Evolutionary conservation across 2,113 vertebrate genomes (phyloP), one percentile per base, ranked within the genome.

Genomic region (Hiodon tergisus): DNA sequence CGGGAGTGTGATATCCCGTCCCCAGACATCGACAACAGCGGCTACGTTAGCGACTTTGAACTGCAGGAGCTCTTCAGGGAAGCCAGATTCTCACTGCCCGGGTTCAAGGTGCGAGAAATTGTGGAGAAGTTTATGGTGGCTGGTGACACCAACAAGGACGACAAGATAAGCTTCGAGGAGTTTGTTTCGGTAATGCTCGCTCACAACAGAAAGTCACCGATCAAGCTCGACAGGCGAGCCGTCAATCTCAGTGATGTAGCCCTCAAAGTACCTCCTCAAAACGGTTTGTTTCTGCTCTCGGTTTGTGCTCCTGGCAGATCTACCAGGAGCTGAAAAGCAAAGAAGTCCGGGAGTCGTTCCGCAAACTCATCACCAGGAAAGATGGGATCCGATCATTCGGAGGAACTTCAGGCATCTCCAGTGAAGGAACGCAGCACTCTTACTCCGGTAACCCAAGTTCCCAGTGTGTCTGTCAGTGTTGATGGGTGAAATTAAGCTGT

Each of bases 1-100:
- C 71, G 5, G 73, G 17, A 71, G 17, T 71, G 53, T 58, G 51
- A 10, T 75, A 82, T 5, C 31, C 51, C 73, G 31, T 84, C 60
- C 78, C 5, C 83, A 99, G 97, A 99, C 78, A 94, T 94, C 70
- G 97, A 99, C 83, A 95, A 95, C 76, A 99, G 95, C 0, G 97
- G 97, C 0, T 98, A 86, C n/a, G 94, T 99, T 69, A 98, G 93
- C 71, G 94, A 98, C 85, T 98, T 94, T 52, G 97, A 99, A 82
- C 94, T 99, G 47, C 96, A 99, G 80, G 97, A 98, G 76, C 91
- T 99, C 10, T 99, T 99, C 84, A 96, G 92, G 81, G 95, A 98
- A 87, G 97, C 96, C 3, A 95, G 92, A 52, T 91, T 96, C 63
- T 93, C 93, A 10, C 85, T 98, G 75, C 96, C 97, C 11, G 97